Percentiles rank a stretch among this genome's conserved stretches.
These are phyloP conservation scores for Dinomys branickii DNA, from an alignment of 2,113 vertebrate species.

Conservation along the genomic window DNA sequence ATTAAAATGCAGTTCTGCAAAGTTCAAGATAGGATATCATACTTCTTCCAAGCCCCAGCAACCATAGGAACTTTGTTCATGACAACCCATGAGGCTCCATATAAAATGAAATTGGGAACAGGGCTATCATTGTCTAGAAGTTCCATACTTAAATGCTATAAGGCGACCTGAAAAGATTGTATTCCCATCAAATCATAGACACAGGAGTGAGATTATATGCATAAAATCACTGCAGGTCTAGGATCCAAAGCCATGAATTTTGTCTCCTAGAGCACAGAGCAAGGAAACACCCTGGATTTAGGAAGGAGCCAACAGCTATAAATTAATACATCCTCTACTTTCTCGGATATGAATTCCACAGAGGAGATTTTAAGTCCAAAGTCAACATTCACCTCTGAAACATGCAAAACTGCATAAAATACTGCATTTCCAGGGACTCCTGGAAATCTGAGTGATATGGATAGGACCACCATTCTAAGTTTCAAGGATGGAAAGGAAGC, in stretches of 20 bases:
- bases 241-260: rapidly evolving
- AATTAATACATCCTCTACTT: rapidly evolving
- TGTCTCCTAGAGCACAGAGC: background rate
- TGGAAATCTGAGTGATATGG: rapidly evolving
- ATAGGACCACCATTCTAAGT: rapidly evolving
- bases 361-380: rapidly evolving
- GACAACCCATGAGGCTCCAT: rapidly evolving
- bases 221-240: rapidly evolving
- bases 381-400: rapidly evolving
- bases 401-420: rapidly evolving
- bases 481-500: rapidly evolving
- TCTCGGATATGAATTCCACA: background rate
- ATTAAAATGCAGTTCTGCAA: rapidly evolving
- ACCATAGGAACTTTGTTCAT: rapidly evolving
- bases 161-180: rapidly evolving
- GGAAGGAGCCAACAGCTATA: too few relatives aligned
- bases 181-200: rapidly evolving
- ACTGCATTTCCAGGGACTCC: rapidly evolving
- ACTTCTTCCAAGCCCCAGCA: rapidly evolving
- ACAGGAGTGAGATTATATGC: rapidly evolving
- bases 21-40: rapidly evolving
- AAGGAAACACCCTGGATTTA: background rate
- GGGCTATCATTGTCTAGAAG: background rate
- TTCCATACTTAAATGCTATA: rapidly evolving
- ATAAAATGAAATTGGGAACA: rapidly evolving